Evolutionary conservation across 1,140 invertebrate genomes (phyloP).

Genomic region (Euborellia annulipes): DNA sequence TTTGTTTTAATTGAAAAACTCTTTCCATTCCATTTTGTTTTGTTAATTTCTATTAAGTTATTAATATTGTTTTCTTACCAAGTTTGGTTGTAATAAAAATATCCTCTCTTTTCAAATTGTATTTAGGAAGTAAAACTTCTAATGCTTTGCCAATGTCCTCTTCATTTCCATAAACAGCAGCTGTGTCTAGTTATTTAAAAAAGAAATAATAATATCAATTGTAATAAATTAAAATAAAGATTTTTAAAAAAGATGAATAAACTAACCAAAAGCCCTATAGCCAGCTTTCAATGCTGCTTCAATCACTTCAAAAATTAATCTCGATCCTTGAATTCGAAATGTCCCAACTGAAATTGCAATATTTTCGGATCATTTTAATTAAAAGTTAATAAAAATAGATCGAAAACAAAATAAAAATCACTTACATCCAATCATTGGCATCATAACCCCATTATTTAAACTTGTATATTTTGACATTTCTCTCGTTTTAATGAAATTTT

Average conservation of each 20-base stretch:
- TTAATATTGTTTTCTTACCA: slow-evolving; percentile 39
- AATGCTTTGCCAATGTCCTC: slow-evolving; percentile 44
- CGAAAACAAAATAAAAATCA: too few relatives aligned
- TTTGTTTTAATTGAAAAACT: too few relatives aligned
- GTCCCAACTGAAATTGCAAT: slow-evolving; percentile 33
- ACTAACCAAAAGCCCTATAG: slow-evolving; percentile 39
- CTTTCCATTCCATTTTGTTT: too few relatives aligned
- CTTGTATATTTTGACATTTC: too few relatives aligned
- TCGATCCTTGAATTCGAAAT: slow-evolving; percentile 27
- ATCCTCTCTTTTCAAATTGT: slow-evolving; percentile 46
- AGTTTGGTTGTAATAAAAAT: slow-evolving; percentile 67
- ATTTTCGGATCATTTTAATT: too few relatives aligned
- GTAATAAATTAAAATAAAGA: too few relatives aligned
- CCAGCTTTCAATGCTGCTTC: slow-evolving; percentile 35
- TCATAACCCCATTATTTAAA: slow-evolving; percentile 17
- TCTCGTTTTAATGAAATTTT: too few relatives aligned
- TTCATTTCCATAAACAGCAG: slow-evolving; percentile 58
- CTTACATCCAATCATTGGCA: slow-evolving; percentile 26
- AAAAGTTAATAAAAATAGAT: too few relatives aligned
- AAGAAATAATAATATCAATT: too few relatives aligned
- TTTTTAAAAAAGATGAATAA: slow-evolving; percentile 1
- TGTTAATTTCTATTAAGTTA: too few relatives aligned
- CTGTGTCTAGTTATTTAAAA: slow-evolving; percentile 43
- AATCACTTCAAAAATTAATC: slow-evolving; percentile 29
- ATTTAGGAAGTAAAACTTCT: slow-evolving; percentile 38